phyloP scores from a whole-genome alignment of 2,888 invertebrate species.

The Lissonota sp. region DNA sequence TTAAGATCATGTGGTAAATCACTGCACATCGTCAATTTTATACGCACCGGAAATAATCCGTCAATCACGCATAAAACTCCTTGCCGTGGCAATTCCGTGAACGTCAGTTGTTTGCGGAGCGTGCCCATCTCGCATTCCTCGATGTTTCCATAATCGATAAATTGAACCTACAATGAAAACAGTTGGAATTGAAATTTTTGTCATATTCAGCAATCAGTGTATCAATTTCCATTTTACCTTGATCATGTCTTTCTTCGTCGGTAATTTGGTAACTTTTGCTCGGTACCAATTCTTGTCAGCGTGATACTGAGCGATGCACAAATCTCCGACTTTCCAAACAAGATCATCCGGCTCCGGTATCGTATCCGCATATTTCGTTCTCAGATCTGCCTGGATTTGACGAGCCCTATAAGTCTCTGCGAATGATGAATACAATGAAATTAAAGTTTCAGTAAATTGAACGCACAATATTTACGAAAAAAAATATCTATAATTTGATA shows the following conservation, averaged over 20 bases:
- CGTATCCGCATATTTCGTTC: conserved; percentile 83
- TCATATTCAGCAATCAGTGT: not conserved
- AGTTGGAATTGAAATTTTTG: not conserved
- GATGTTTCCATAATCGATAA: conserved; percentile 93
- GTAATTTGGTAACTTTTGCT: conserved; percentile 86
- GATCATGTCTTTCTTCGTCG: conserved; percentile 82
- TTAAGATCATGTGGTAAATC: too few species aligned
- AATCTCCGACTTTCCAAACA: conserved; percentile 87
- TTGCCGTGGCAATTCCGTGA: conserved; percentile 88
- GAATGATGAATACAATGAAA: conserved; percentile 31
- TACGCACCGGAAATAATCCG: conserved; percentile 84
- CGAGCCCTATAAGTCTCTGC: too few species aligned
- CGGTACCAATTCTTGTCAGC: conserved; percentile 89
- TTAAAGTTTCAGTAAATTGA: conserved; percentile 13
- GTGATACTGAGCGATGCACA: conserved; percentile 89
- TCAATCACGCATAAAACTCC: conserved; percentile 87
- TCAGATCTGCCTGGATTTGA: conserved; percentile 74
- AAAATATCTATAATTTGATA: conserved; percentile 46
- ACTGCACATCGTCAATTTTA: not conserved
- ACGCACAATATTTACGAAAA: not conserved
- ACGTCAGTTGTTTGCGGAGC: conserved; percentile 85
- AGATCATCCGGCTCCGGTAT: conserved; percentile 84
- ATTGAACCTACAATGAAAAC: conserved; percentile 84
- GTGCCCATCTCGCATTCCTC: conserved; percentile 87
- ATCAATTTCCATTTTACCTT: conserved; percentile 76